phyloP scores from a whole-genome alignment of 2,113 vertebrate genomes.

The Heterochromis multidens region DNA sequence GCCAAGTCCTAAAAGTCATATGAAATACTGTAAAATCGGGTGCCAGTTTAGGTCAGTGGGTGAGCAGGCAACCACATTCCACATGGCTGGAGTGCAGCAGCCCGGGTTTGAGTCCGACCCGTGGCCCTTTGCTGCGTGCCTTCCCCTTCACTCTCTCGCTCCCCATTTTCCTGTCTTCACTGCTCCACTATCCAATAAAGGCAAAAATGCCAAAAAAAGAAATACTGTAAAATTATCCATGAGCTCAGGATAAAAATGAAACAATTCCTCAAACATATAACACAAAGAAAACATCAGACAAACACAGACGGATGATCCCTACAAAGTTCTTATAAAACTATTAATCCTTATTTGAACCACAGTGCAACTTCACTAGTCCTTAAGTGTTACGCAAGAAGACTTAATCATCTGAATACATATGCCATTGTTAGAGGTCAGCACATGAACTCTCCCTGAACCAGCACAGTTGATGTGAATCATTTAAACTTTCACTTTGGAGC shows the following conservation, averaged over 20 bases:
- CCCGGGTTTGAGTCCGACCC: no score
- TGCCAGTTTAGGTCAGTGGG: no score
- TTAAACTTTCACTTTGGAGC: conserved; percentile 25
- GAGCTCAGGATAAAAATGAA: neutral
- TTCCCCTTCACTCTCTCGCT: no score
- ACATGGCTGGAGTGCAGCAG: no score
- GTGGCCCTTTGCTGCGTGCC: no score
- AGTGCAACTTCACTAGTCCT: neutral
- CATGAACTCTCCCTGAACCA: conserved; percentile 5
- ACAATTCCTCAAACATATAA: neutral
- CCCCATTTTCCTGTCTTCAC: no score
- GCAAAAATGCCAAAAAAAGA: no score
- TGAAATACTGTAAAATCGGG: neutral
- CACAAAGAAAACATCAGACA: neutral
- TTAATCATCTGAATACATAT: neutral
- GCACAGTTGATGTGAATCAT: neutral
- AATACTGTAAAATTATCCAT: neutral
- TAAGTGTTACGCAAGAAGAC: neutral
- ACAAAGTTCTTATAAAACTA: neutral
- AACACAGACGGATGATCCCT: neutral
- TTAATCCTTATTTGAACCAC: neutral
- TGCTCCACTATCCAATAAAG: no score
- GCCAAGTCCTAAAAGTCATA: neutral
- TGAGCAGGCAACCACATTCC: no score
- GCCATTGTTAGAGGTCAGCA: conserved; percentile 33